phyloP scores from a whole-genome alignment of 64 coral and sea anemone species.

The Porites lutea region DNA sequence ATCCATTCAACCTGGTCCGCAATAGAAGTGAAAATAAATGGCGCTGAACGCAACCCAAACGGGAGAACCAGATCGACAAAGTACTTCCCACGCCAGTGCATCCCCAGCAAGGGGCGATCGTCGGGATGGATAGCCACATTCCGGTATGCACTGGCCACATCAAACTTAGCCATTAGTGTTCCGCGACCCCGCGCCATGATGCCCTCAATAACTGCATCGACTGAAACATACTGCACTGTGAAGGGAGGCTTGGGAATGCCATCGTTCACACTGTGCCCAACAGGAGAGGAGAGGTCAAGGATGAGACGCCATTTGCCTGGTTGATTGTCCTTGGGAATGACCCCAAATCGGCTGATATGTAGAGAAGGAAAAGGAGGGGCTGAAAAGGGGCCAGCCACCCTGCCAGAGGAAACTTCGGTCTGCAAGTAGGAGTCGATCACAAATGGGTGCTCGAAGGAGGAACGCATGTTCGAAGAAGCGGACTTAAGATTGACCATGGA shows the following conservation, averaged over 20 bases:
- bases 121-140: constrained; percentile 14
- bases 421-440: not conserved
- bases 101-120: constrained; percentile 17
- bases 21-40: no score
- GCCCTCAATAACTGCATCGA: not conserved
- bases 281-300: constrained; percentile 37
- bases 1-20: constrained; percentile 9
- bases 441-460: no score
- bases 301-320: constrained; percentile 54
- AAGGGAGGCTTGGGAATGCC: not conserved
- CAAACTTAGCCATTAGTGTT: constrained; percentile 23
- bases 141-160: constrained; percentile 13
- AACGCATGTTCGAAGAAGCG: not conserved
- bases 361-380: not conserved
- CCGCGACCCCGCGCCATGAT: not conserved
- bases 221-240: no score
- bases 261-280: constrained; percentile 42
- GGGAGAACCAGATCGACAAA: not conserved
- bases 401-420: not conserved
- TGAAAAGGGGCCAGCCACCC: not conserved
- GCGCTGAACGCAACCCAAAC: not conserved
- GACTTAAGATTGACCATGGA: not conserved
- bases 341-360: constrained; percentile 18
- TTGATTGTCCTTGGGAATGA: constrained; percentile 39
- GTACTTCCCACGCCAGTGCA: no score